Conservation (phyloP, 2,888 invertebrate genomes). For the Pristionchus maxplancki region DNA sequence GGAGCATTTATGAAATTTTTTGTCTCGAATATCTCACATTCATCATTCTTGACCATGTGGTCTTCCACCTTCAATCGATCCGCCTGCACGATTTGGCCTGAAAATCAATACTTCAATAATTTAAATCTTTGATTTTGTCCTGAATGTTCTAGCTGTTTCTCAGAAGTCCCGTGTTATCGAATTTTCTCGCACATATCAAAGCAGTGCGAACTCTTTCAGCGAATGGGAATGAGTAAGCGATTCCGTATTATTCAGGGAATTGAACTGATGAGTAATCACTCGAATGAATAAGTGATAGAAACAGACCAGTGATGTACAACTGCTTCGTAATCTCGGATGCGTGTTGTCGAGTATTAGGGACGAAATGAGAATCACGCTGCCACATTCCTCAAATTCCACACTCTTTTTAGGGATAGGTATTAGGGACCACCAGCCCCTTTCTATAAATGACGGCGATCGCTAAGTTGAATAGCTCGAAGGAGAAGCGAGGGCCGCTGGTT, state of each 20-base stretch:
- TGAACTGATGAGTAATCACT: neutral
- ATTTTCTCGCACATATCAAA: neutral
- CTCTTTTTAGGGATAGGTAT: too few species aligned
- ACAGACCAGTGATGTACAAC: conserved; percentile 64
- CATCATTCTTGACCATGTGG: conserved; percentile 39
- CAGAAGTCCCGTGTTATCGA: conserved; percentile 7
- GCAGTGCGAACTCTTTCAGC: neutral
- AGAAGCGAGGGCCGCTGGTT: too few species aligned
- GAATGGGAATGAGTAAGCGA: neutral
- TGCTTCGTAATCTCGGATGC: conserved; percentile 66
- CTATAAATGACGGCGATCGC: too few species aligned
- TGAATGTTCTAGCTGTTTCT: too few species aligned
- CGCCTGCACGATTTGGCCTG: conserved; percentile 39
- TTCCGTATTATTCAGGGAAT: neutral
- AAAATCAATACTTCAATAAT: neutral
- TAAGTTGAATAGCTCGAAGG: too few species aligned
- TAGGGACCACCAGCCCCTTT: too few species aligned
- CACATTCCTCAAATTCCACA: conserved; percentile 52
- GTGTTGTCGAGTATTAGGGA: conserved; percentile 65
- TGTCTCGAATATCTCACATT: too few species aligned
- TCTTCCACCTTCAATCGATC: conserved; percentile 23
- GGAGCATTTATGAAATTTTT: neutral
- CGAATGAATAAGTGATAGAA: neutral
- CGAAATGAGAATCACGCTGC: conserved; percentile 60
- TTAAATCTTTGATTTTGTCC: too few species aligned